These are phyloP conservation scores for Gisinianus flammeolus DNA, from an alignment of 2,888 invertebrate genomes.

Conservation along the genomic window DNA sequence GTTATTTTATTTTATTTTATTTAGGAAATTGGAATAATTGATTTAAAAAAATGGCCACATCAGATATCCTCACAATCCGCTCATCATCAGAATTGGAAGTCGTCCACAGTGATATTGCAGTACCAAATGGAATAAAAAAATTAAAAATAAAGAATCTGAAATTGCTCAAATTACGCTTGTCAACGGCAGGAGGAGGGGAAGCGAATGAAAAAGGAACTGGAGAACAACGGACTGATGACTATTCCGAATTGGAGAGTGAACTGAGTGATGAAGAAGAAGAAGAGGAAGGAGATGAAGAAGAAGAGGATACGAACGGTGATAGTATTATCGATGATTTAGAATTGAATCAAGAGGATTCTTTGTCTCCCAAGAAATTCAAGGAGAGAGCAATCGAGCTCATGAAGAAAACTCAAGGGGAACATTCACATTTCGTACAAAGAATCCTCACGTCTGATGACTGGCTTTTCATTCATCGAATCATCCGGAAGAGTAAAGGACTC, in stretches of 20 bases:
- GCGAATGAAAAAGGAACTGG: not conserved
- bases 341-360: conserved; percentile 39
- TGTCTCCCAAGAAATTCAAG: conserved; percentile 43
- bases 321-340: conserved; percentile 34
- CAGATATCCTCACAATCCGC: not conserved
- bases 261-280: not conserved
- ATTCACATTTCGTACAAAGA: conserved; percentile 41
- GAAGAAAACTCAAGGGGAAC: conserved; percentile 43
- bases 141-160: conserved; percentile 27
- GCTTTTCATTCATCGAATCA: conserved; percentile 45
- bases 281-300: conserved; percentile 29
- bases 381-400: conserved; percentile 42
- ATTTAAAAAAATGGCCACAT: not conserved
- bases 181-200: conserved; percentile 17
- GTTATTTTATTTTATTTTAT: no score
- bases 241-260: not conserved
- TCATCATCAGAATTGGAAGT: not conserved
- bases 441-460: conserved; percentile 43
- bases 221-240: not conserved
- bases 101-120: not conserved
- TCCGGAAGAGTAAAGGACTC: conserved; percentile 46
- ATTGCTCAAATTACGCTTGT: conserved; percentile 18
- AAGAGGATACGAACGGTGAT: conserved; percentile 17
- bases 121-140: conserved; percentile 5
- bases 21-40: no score